A percentile compares a stretch with the other conserved stretches of the same genome.
These are phyloP conservation scores for Porites rus DNA, from an alignment of 92 coral and sea anemone species.

Conservation along the genomic window DNA sequence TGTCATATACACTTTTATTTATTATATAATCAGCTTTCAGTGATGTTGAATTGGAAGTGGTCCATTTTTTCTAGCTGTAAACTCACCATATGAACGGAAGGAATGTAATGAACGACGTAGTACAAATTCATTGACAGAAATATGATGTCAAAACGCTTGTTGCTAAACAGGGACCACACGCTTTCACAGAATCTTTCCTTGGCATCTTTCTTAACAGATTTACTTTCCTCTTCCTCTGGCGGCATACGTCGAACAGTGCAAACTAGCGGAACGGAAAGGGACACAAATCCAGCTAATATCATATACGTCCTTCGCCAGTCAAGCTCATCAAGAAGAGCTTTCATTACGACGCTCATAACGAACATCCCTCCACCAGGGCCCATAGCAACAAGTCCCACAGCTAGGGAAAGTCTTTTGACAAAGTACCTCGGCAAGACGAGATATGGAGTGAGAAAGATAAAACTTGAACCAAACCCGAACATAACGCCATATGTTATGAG, in stretches of 20 bases:
- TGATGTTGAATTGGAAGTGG: too few species aligned
- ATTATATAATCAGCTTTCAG: too few species aligned
- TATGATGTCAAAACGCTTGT: slow-evolving; percentile 40
- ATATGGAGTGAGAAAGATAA: slow-evolving; percentile 32
- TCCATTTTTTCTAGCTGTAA: too few species aligned
- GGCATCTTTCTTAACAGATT: neutral
- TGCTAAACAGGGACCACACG: slow-evolving; percentile 16
- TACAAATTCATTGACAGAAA: slow-evolving; percentile 36
- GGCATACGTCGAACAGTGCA: slow-evolving; percentile 20
- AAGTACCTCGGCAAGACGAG: slow-evolving; percentile 50
- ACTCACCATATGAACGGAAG: slow-evolving; percentile 45
- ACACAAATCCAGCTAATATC: slow-evolving; percentile 36
- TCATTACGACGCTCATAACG: slow-evolving; percentile 42
- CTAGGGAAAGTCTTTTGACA: slow-evolving; percentile 56
- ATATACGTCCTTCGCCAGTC: slow-evolving; percentile 50
- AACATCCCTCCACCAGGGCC: slow-evolving; percentile 64
- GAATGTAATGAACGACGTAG: slow-evolving; percentile 45
- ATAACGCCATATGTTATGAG: slow-evolving; percentile 52
- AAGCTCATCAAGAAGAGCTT: slow-evolving; percentile 44
- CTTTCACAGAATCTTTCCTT: slow-evolving; percentile 2
- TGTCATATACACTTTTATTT: too few species aligned
- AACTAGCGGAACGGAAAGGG: neutral
- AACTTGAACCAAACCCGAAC: slow-evolving; percentile 48
- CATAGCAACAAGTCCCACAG: slow-evolving; percentile 52
- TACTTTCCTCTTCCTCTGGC: neutral